These are phyloP conservation scores for Lithophane ornitopus DNA, from an alignment of 2,888 invertebrate species.

Conservation along the genomic window DNA sequence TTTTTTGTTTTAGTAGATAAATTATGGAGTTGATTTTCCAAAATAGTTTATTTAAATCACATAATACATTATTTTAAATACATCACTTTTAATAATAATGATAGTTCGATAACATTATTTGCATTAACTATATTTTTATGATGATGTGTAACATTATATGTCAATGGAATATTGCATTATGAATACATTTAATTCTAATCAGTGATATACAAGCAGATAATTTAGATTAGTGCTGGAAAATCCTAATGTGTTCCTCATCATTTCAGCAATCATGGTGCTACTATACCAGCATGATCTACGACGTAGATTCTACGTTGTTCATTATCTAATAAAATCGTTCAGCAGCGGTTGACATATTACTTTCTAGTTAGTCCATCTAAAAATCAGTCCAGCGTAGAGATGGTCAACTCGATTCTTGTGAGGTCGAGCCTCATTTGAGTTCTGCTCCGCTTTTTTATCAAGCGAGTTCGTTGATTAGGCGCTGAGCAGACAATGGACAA, in stretches of 20 bases:
- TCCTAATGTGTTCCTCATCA: slow-evolving; percentile 40
- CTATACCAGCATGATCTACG: slow-evolving; percentile 28
- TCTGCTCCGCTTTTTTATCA: slow-evolving; percentile 3
- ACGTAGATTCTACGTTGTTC: slow-evolving; percentile 9
- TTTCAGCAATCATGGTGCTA: slow-evolving; percentile 29
- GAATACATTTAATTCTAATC: slow-evolving; percentile 50
- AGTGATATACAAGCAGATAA: slow-evolving; percentile 58
- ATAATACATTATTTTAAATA: slow-evolving; percentile 68
- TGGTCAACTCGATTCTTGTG: slow-evolving; percentile 21
- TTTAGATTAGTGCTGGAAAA: slow-evolving; percentile 54
- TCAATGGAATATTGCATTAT: slow-evolving; percentile 59
- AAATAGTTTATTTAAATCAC: slow-evolving; percentile 76
- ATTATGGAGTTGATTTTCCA: slow-evolving; percentile 44
- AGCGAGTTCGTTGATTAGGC: not conserved
- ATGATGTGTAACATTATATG: slow-evolving; percentile 65
- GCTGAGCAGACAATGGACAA: too few species aligned
- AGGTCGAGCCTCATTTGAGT: slow-evolving; percentile 30
- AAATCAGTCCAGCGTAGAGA: slow-evolving; percentile 43
- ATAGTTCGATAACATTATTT: slow-evolving; percentile 65
- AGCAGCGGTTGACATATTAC: slow-evolving; percentile 27
- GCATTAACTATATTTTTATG: slow-evolving; percentile 67
- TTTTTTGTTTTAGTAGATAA: slow-evolving; percentile 50
- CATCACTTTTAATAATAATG: slow-evolving; percentile 61
- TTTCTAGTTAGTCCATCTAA: slow-evolving; percentile 27
- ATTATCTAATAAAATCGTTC: slow-evolving; percentile 31